Conservation (phyloP, 2,888 invertebrate species). For the Mermis nigrescens region DNA sequence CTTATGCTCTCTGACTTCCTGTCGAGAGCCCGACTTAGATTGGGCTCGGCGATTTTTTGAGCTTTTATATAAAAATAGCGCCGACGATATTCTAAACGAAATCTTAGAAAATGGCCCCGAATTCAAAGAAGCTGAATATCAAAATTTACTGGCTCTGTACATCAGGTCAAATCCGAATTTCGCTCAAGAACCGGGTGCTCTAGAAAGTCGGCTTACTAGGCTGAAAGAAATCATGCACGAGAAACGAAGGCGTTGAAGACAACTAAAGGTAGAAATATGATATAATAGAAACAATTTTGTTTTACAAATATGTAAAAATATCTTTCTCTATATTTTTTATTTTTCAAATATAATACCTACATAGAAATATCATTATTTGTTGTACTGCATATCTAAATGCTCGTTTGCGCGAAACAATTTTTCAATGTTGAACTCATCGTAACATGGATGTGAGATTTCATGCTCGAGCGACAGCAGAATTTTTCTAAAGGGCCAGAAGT, state of each 20-base stretch:
- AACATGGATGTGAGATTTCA: too few relatives aligned
- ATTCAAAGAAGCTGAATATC: conserved; percentile 66
- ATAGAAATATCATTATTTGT: too few relatives aligned
- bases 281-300: not conserved
- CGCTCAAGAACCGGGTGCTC: conserved; percentile 31
- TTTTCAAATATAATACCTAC: too few relatives aligned
- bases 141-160: conserved; percentile 57
- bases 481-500: too few relatives aligned
- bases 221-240: conserved; percentile 66
- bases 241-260: not conserved
- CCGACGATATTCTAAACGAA: conserved; percentile 61
- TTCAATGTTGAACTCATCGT: too few relatives aligned
- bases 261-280: not conserved
- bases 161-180: conserved; percentile 42
- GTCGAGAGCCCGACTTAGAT: conserved; percentile 61
- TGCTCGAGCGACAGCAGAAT: too few relatives aligned
- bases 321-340: too few relatives aligned
- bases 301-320: not conserved
- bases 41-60: conserved; percentile 72
- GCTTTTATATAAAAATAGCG: conserved; percentile 52
- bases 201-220: conserved; percentile 47
- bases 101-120: conserved; percentile 68
- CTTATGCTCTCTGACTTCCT: conserved; percentile 58
- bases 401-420: too few relatives aligned
- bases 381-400: too few relatives aligned